phyloP scores from a whole-genome alignment of 2,113 vertebrate genomes.

The Prochilodus magdalenae region DNA sequence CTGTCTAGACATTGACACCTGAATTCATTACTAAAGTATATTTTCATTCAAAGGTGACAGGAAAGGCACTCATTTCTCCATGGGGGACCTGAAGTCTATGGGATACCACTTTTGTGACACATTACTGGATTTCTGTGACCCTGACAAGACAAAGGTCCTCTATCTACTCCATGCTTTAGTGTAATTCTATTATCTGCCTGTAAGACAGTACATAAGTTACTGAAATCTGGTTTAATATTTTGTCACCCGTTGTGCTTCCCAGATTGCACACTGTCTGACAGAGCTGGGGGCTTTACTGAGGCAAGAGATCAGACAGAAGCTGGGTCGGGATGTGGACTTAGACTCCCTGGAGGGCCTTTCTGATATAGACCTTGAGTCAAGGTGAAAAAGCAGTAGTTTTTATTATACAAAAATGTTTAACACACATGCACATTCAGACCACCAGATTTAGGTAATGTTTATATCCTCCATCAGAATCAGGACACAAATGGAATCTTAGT shows the following conservation, averaged over 20 bases:
- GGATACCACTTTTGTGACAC: conserved; percentile 90
- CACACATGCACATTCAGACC: too few relatives aligned
- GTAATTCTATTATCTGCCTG: neutral
- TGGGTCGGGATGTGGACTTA: conserved; percentile 65
- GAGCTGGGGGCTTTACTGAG: conserved; percentile 74
- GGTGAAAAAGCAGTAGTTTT: too few relatives aligned
- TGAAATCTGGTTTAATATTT: neutral
- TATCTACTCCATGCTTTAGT: neutral
- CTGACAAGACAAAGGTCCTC: conserved; percentile 85
- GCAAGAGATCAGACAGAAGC: conserved; percentile 71
- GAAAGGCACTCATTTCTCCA: conserved; percentile 86
- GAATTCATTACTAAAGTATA: neutral
- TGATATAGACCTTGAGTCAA: conserved; percentile 84
- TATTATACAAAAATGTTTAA: too few relatives aligned
- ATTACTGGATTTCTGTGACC: conserved; percentile 91
- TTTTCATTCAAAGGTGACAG: conserved; percentile 73
- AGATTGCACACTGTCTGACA: conserved; percentile 69
- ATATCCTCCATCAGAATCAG: too few relatives aligned
- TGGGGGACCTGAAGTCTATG: conserved; percentile 84
- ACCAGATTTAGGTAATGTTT: too few relatives aligned
- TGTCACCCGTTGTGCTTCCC: conserved; percentile 10
- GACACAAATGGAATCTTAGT: too few relatives aligned
- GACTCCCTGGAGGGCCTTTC: conserved; percentile 74
- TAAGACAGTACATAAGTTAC: neutral
- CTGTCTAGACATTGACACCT: too few relatives aligned